Evolutionary conservation across 2,797 vertebrate species (phyloP), one percentile per base, ranked within the genome.

Genomic region (Percopsis omiscomaycus): DNA sequence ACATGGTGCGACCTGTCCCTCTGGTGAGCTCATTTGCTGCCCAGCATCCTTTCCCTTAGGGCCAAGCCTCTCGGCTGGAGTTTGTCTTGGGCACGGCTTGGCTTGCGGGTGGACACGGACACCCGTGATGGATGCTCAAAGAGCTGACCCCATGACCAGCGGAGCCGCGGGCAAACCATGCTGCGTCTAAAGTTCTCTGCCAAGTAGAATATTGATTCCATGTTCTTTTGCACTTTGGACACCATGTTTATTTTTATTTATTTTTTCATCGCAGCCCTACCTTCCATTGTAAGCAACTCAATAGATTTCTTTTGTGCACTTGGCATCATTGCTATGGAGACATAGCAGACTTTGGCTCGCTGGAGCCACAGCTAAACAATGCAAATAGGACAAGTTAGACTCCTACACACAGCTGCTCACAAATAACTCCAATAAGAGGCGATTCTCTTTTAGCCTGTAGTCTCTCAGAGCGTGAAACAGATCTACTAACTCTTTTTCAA

Each of bases 131-230:
- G 84, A 92, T 91, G 88, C 86, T 86, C 69, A 81, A 88, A 85
- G 84, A 86, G 80, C 63, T 84, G 88, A 91, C 88, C 84, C 67
- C 9, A 0, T 79, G 87, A 88, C 91, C 85, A 59, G 70, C 66
- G 80, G 37, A 84, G 79, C 89, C 79, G 81, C 73, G 73, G 86
- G 86, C 86, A 85, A 85, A 91, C 86, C 89, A 81, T 77, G 71
- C 68, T 73, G 75, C 73, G 48, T 86, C 83, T 88, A 86, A 89
- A 86, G 82, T 89, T 83, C 84, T 87, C 83, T 90, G 90, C 88
- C 89, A 89, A 84, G 86, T 70, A 71, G 79, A 90, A 86, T 92
- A 92, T 93, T 88, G 90, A 93, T 92, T 91, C 89, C 64, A 64
- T 81, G 86, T 89, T 92, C 22, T 77, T 57, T 58, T 83, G 80